Evolutionary conservation across 2,888 invertebrate genomes (phyloP), one percentile per base, ranked within the genome.

Genomic region (Drosophila stalkeri): DNA sequence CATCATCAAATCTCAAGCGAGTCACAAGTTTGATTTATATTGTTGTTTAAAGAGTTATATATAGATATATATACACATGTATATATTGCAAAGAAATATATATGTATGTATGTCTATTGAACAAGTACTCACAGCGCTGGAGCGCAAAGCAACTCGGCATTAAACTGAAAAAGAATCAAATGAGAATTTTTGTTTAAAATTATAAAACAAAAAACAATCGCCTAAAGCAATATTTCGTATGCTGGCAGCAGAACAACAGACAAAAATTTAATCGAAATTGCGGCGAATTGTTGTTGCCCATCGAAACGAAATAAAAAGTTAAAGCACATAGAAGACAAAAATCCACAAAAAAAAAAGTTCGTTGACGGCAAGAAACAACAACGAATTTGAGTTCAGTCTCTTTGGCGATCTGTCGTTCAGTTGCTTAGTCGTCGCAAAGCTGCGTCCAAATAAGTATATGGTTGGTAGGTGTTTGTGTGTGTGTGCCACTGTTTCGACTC

Each of bases 371-470:
- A 63, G 51, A 51, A 33, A 47, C 35, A 37, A 35, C 37, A 37
- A n/a, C 39, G n/a, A 39, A 63, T 56, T 51, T 61, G 62, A 65
- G 39, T 46, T 41, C 37, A 47, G 62, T 46, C 61, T 33, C 11
- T 61, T 20, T 44, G 64, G 3, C 66, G 62, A 7, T 51, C 23
- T 31, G 68, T 59, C 68, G 37, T 39, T 57, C 55, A 23, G 39
- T 75, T 52, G 43, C 61, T 64, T 31, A 54, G 51, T 65, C 60
- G 68, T 8, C 65, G 65, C 44, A 63, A 65, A 60, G 46, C 49
- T 67, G 56, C 54, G 57, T 27, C 54, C 52, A 72, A 75, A 72
- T 72, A 76, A 54, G 77, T 72, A 62, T 3, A 43, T 51, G 72
- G 51, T 67, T 37, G 39, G 6, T 23, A 3, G 9, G 3, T 9